Evolutionary conservation across 2,113 vertebrate genomes (phyloP).

Genomic region (western clawed frog (Xenopus tropicalis)): DNA sequence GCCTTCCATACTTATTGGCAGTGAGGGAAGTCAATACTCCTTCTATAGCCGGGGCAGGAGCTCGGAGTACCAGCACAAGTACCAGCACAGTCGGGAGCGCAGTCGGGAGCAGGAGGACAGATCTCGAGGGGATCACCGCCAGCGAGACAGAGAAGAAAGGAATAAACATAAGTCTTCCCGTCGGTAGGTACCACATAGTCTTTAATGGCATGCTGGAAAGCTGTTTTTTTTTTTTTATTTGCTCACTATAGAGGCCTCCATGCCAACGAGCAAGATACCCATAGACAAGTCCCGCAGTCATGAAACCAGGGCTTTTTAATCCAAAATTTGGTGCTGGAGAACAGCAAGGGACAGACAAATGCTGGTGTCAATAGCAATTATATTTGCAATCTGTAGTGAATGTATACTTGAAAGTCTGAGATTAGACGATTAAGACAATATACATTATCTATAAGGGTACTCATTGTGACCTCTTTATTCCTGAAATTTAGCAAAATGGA

Average conservation of each 20-base stretch:
- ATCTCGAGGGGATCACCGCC: slow-evolving; percentile 54
- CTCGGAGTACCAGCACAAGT: slow-evolving; percentile 63
- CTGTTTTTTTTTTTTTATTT: too few species aligned
- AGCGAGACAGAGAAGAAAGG: slow-evolving; percentile 61
- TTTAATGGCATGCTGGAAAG: too few species aligned
- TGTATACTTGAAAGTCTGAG: too few species aligned
- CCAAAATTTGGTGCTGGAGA: too few species aligned
- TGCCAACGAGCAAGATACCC: too few species aligned
- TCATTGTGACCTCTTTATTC: background rate
- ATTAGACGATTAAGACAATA: too few species aligned
- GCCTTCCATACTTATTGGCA: slow-evolving; percentile 19
- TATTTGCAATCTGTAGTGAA: too few species aligned
- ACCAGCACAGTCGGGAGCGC: slow-evolving; percentile 54
- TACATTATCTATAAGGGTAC: background rate
- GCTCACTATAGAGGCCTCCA: too few species aligned
- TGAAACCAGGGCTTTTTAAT: too few species aligned
- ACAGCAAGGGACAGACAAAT: too few species aligned
- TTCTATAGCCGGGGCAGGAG: slow-evolving; percentile 61
- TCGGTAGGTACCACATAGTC: slow-evolving; percentile 46
- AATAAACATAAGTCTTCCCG: slow-evolving; percentile 65
- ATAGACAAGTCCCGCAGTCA: too few species aligned
- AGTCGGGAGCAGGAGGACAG: slow-evolving; percentile 55
- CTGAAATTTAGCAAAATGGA: slow-evolving; percentile 62
- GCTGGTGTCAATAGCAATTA: too few species aligned
- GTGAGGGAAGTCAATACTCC: slow-evolving; percentile 57